Evolutionary conservation across 2,888 invertebrate species (phyloP).

Genomic region (Graphium colonna): DNA sequence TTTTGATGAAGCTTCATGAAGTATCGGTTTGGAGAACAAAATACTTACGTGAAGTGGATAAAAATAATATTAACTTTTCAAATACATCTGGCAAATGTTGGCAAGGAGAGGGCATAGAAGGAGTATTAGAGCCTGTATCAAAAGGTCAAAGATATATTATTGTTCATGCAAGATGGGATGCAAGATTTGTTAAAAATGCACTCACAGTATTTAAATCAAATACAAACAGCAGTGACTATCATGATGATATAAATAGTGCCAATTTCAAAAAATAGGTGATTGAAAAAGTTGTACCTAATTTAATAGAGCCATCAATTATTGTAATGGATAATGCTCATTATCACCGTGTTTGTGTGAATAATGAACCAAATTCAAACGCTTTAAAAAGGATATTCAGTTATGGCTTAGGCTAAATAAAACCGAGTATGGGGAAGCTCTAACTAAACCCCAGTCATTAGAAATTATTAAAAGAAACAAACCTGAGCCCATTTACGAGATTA

Average conservation of each 20-base stretch:
- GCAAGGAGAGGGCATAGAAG: no score
- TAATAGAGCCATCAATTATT: no score
- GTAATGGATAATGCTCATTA: slow-evolving; percentile 1
- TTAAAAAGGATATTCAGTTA: slow-evolving; percentile 2
- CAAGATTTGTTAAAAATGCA: neutral
- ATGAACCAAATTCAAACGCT: neutral
- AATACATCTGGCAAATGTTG: neutral
- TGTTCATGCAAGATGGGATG: no score
- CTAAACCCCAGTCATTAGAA: neutral
- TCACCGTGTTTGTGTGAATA: neutral
- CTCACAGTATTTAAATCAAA: neutral
- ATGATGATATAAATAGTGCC: no score
- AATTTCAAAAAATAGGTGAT: no score
- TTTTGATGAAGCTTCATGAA: neutral
- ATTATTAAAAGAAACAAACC: neutral
- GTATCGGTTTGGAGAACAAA: slow-evolving; percentile 4
- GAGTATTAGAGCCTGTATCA: no score
- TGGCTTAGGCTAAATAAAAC: neutral
- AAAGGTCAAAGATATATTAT: no score
- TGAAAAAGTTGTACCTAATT: no score
- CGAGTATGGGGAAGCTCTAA: neutral
- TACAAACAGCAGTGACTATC: neutral
- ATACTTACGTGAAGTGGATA: slow-evolving; percentile 1
- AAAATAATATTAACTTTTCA: neutral
- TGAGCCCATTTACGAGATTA: neutral